phyloP scores from a whole-genome alignment of 2,888 invertebrate species.

The Leptothorax acervorum region DNA sequence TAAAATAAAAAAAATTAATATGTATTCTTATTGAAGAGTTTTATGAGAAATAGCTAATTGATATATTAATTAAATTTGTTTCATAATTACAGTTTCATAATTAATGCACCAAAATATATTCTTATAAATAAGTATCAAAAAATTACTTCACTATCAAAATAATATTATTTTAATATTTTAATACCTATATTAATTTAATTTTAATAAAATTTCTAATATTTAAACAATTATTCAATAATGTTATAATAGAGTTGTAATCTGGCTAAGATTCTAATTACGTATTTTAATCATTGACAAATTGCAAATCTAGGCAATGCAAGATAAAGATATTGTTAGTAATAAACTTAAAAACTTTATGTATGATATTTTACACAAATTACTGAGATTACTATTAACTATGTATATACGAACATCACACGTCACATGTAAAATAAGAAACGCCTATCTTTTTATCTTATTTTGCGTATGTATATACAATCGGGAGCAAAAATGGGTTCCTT shows the following conservation, averaged over 20 bases:
- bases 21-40: neutral
- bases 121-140: neutral
- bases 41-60: neutral
- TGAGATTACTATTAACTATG: too few relatives aligned
- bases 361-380: neutral
- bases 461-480: too few relatives aligned
- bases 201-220: neutral
- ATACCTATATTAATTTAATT: neutral
- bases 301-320: neutral
- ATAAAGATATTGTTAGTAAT: neutral
- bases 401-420: neutral
- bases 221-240: neutral
- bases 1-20: neutral
- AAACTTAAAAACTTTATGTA: neutral
- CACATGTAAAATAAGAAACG: neutral
- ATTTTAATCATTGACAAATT: slow-evolving; percentile 4
- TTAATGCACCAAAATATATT: neutral
- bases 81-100: too few relatives aligned
- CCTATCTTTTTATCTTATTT: neutral
- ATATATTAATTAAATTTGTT: neutral
- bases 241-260: neutral
- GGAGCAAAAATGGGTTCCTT: too few relatives aligned
- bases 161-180: neutral
- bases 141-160: neutral
- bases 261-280: neutral